Evolutionary conservation across 1,140 invertebrate genomes (phyloP).

Genomic region (Steinernema feltiae): DNA sequence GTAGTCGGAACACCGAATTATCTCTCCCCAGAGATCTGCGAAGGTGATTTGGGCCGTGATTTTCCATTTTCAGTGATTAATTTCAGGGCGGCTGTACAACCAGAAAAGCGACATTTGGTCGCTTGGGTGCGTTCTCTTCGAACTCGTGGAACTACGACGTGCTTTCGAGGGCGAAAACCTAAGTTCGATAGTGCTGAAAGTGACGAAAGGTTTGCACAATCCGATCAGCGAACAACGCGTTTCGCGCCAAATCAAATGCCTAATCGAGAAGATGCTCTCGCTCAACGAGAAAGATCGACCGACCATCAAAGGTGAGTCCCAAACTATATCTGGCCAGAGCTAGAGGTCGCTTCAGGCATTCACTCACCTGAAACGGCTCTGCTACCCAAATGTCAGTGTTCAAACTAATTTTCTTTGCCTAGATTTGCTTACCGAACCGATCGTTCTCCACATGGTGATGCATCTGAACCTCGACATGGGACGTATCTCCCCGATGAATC

Average conservation of each 20-base stretch:
- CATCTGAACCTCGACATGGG: conserved; percentile 2
- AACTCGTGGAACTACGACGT: conserved; percentile 65
- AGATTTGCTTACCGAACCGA: background rate
- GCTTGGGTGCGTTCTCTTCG: conserved; percentile 75
- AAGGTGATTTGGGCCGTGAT: conserved; percentile 61
- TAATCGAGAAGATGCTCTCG: conserved; percentile 22
- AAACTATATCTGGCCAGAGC: too few species aligned
- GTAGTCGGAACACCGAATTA: conserved; percentile 77
- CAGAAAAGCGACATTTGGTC: conserved; percentile 74
- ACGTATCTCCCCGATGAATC: background rate
- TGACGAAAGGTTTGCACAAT: conserved; percentile 53
- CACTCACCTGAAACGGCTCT: too few species aligned
- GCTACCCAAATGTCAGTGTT: too few species aligned
- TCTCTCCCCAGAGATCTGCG: conserved; percentile 76
- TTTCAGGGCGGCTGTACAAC: conserved; percentile 59
- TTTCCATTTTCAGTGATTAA: background rate
- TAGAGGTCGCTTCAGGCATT: too few species aligned
- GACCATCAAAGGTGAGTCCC: conserved; percentile 22
- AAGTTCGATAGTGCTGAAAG: conserved; percentile 71
- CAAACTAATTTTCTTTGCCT: background rate
- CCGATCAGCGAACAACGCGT: conserved; percentile 28
- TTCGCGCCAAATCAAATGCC: background rate
- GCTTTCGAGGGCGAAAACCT: conserved; percentile 68
- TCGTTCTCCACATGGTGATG: conserved; percentile 6
- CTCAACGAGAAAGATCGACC: conserved; percentile 30